phyloP scores from a whole-genome alignment of 2,797 vertebrate species.

The Coregonus sp. region DNA sequence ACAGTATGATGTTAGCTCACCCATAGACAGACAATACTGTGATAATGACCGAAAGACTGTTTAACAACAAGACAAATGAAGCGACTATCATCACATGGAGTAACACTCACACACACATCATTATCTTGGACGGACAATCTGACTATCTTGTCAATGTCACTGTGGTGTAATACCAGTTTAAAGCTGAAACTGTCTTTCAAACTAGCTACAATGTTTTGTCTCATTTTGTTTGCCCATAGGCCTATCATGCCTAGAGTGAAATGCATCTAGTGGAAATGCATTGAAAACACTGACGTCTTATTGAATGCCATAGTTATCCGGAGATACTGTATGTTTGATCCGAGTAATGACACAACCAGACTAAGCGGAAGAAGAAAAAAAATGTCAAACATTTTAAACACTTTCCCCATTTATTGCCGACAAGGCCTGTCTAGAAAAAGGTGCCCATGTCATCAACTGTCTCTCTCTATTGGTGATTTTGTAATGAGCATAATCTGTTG shows the following conservation, averaged over 20 bases:
- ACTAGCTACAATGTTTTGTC: background rate
- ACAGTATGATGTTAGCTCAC: background rate
- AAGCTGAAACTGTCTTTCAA: background rate
- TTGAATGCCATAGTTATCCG: background rate
- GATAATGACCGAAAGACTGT: background rate
- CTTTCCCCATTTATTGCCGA: background rate
- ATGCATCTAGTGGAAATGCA: background rate
- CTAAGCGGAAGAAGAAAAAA: background rate
- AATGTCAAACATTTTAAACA: background rate
- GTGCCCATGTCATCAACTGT: background rate
- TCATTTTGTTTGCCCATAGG: background rate
- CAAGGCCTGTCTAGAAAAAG: background rate
- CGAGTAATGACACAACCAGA: background rate
- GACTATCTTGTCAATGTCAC: background rate
- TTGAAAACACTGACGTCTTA: background rate
- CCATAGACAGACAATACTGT: background rate
- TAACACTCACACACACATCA: background rate
- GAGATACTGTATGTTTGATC: background rate
- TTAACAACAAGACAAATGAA: constrained; percentile 2
- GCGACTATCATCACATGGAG: background rate
- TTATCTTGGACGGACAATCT: background rate
- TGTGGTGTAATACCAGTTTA: background rate
- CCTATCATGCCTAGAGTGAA: background rate
- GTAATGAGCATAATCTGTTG: constrained; percentile 6
- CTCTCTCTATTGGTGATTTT: constrained; percentile 4